Evolutionary conservation across 2,888 invertebrate genomes (phyloP).

Genomic region (Nymphalis polychloros): DNA sequence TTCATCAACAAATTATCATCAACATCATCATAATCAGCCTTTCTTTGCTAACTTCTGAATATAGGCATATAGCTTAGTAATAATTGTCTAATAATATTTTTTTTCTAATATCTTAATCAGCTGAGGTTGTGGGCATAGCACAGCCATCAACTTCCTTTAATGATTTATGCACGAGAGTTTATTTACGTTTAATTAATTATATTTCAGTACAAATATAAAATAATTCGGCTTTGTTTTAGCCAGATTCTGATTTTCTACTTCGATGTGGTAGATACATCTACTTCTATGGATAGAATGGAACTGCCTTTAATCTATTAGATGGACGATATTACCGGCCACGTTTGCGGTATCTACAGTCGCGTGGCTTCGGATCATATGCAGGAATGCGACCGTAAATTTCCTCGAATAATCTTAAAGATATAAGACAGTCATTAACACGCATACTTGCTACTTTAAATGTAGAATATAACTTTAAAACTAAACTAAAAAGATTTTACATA

Average conservation of each 20-base stretch:
- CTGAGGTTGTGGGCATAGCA: too few species aligned
- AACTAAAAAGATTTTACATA: background rate
- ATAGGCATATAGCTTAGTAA: too few species aligned
- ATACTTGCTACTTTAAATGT: constrained; percentile 15
- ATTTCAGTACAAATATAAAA: background rate
- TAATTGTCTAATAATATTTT: too few species aligned
- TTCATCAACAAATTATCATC: too few species aligned
- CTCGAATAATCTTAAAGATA: constrained; percentile 27
- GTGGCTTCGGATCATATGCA: constrained; percentile 30
- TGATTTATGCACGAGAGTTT: background rate
- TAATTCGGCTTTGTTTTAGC: background rate
- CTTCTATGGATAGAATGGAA: background rate
- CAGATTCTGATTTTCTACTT: too few species aligned
- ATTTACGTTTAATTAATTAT: background rate
- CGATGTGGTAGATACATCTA: too few species aligned
- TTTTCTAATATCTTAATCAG: too few species aligned
- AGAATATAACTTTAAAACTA: background rate
- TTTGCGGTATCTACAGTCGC: constrained; percentile 21
- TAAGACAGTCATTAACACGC: constrained; percentile 32
- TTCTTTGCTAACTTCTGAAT: too few species aligned
- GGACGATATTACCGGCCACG: constrained; percentile 16
- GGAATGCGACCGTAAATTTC: constrained; percentile 23
- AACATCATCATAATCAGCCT: too few species aligned
- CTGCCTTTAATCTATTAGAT: constrained; percentile 14
- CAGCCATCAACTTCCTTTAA: too few species aligned